These are phyloP conservation scores for Drosophila sp. DNA, from an alignment of 1,140 invertebrate genomes.

Conservation along the genomic window DNA sequence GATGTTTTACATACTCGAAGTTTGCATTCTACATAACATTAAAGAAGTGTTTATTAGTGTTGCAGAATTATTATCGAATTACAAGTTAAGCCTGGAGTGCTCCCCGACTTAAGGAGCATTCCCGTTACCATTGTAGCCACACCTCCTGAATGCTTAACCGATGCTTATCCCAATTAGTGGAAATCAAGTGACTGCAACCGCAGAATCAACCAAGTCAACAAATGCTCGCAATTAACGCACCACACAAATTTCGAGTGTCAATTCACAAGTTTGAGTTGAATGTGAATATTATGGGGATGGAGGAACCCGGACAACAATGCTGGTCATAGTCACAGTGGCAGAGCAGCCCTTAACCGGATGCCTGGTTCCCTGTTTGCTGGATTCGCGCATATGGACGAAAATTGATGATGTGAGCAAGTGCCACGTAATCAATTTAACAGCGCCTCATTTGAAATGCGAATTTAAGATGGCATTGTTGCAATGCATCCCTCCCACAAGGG, in stretches of 20 bases:
- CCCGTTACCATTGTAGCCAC: not conserved
- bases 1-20: too few species aligned
- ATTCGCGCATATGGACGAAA: slow-evolving; percentile 76
- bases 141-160: slow-evolving; percentile 18
- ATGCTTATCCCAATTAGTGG: slow-evolving; percentile 51
- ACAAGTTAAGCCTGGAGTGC: not conserved
- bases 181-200: slow-evolving; percentile 46
- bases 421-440: slow-evolving; percentile 79
- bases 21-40: too few species aligned
- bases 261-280: slow-evolving; percentile 19
- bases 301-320: slow-evolving; percentile 8
- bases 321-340: slow-evolving; percentile 3
- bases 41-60: not conserved
- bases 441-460: slow-evolving; percentile 73
- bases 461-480: slow-evolving; percentile 77
- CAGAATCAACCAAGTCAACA: slow-evolving; percentile 62
- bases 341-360: slow-evolving; percentile 31
- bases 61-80: slow-evolving; percentile 11
- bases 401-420: slow-evolving; percentile 79
- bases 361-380: slow-evolving; percentile 13
- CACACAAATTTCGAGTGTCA: slow-evolving; percentile 72
- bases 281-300: slow-evolving; percentile 10
- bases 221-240: slow-evolving; percentile 76
- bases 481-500: slow-evolving; percentile 16
- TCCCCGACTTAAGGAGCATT: too few species aligned